Percentiles rank a stretch among this genome's conserved stretches.
These are phyloP conservation scores for Ameiurus melas DNA, from an alignment of 2,113 vertebrate species.

Conservation along the genomic window DNA sequence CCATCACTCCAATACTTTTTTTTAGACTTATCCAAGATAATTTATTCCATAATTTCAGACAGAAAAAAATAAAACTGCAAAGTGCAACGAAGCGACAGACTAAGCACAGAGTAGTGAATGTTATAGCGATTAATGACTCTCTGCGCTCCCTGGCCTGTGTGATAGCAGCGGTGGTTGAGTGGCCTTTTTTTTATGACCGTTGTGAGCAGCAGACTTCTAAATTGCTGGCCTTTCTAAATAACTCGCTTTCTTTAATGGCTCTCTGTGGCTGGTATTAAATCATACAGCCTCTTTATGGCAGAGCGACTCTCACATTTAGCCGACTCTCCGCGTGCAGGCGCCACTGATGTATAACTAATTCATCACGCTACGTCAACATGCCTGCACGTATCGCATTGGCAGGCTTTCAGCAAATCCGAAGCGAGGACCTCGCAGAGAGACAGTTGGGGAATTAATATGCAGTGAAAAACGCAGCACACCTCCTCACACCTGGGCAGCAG, in stretches of 20 bases:
- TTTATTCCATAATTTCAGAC: conserved; percentile 2
- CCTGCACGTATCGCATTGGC: conserved; percentile 37
- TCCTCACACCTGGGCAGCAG: conserved; percentile 29
- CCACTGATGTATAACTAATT: conserved; percentile 43
- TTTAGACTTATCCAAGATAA: background rate
- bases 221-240: conserved; percentile 67
- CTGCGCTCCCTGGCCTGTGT: conserved; percentile 16
- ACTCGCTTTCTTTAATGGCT: conserved; percentile 78
- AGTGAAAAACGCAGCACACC: background rate
- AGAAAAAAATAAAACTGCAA: background rate
- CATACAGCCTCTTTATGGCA: conserved; percentile 62
- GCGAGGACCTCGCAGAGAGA: background rate
- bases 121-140: conserved; percentile 34
- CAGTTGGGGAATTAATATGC: conserved; percentile 33
- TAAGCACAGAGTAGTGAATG: background rate
- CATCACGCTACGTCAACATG: conserved; percentile 33
- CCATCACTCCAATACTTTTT: background rate
- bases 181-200: conserved; percentile 44
- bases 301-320: conserved; percentile 43
- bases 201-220: conserved; percentile 57
- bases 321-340: conserved; percentile 37
- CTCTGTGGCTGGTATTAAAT: conserved; percentile 76
- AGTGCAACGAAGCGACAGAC: background rate
- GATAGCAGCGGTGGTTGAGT: conserved; percentile 27
- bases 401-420: conserved; percentile 32